Evolutionary conservation across 1,140 invertebrate genomes (phyloP).

Genomic region (Drosophila bocqueti): DNA sequence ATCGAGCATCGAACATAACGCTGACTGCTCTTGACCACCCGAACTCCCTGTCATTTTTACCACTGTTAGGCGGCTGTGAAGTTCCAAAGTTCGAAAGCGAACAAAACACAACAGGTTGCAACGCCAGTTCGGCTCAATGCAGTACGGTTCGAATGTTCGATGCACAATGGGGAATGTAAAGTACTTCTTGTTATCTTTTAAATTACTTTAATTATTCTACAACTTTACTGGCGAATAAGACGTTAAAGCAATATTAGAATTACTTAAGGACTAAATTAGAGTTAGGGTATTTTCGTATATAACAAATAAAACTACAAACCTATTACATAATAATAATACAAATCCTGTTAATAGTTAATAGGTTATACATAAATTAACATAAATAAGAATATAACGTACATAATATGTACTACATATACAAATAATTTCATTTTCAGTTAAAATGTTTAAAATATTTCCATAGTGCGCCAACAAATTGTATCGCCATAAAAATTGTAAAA

Average conservation of each 20-base stretch:
- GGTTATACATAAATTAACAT: not conserved
- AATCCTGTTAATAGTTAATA: too few species aligned
- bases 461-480: too few species aligned
- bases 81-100: conserved; percentile 26
- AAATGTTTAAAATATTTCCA: not conserved
- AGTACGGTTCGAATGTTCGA: not conserved
- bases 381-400: not conserved
- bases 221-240: not conserved
- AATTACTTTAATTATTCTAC: not conserved
- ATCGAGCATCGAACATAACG: conserved; percentile 9
- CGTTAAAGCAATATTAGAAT: too few species aligned
- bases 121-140: not conserved
- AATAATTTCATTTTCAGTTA: not conserved
- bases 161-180: not conserved
- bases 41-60: conserved; percentile 1
- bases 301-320: not conserved
- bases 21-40: conserved; percentile 1
- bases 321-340: too few species aligned
- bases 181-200: too few species aligned
- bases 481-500: too few species aligned
- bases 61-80: conserved; percentile 4
- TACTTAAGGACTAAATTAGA: not conserved
- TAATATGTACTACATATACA: too few species aligned
- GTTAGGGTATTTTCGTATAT: not conserved
- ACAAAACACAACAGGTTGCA: conserved; percentile 33